These are phyloP conservation scores for Sarcophaga peregrina DNA, from an alignment of 1,140 invertebrate species.

Conservation along the genomic window DNA sequence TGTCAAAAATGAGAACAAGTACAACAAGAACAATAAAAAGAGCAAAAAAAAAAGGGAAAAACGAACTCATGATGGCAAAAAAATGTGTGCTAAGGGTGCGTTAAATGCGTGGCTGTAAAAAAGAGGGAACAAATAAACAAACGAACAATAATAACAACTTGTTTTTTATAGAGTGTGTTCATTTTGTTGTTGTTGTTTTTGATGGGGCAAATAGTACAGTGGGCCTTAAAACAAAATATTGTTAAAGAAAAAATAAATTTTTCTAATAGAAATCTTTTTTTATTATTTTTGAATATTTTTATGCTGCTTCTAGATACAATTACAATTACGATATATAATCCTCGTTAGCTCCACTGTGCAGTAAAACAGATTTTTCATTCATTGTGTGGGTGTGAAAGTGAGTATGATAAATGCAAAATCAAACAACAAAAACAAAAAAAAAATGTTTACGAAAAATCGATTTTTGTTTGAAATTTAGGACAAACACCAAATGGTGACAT, in stretches of 20 bases:
- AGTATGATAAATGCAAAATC: background rate
- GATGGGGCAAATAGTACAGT: too few relatives aligned
- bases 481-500: background rate
- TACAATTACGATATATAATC: too few relatives aligned
- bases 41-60: background rate
- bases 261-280: too few relatives aligned
- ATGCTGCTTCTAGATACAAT: too few relatives aligned
- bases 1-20: constrained; percentile 12
- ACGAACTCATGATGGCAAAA: background rate
- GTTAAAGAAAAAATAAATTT: too few relatives aligned
- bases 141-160: too few relatives aligned
- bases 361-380: background rate
- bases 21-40: background rate
- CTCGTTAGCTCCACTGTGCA: too few relatives aligned
- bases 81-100: constrained; percentile 16
- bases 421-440: background rate
- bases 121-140: too few relatives aligned
- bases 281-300: too few relatives aligned
- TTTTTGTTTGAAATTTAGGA: background rate
- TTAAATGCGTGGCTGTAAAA: background rate
- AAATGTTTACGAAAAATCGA: background rate
- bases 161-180: too few relatives aligned
- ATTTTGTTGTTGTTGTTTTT: too few relatives aligned
- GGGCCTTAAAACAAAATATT: too few relatives aligned
- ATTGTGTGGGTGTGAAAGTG: background rate